Evolutionary conservation across 2,888 invertebrate genomes (phyloP).

Genomic region (Melanargia galathea): DNA sequence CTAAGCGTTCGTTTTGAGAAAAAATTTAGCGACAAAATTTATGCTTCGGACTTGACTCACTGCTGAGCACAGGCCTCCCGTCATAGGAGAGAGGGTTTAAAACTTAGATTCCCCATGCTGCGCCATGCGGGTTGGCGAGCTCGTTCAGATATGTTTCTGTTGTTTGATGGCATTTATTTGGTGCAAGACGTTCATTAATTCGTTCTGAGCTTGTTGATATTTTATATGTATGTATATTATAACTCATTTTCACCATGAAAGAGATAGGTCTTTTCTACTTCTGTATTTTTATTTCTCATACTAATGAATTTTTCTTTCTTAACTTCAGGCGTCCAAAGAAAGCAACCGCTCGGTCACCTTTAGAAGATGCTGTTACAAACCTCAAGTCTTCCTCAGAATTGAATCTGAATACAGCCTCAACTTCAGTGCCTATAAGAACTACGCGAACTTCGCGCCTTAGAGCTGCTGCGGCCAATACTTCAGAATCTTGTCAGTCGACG

Average conservation of each 20-base stretch:
- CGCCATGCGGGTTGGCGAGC: too few relatives aligned
- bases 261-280: background rate
- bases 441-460: conserved; percentile 88
- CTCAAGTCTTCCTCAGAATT: conserved; percentile 77
- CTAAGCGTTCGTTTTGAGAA: background rate
- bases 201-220: background rate
- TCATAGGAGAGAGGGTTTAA: too few relatives aligned
- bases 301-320: background rate
- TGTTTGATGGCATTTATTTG: background rate
- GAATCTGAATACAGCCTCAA: conserved; percentile 69
- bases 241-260: background rate
- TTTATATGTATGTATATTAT: background rate
- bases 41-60: too few relatives aligned
- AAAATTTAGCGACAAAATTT: too few relatives aligned
- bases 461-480: conserved; percentile 81
- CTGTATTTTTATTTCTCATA: background rate
- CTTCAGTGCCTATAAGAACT: conserved; percentile 84
- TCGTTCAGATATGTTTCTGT: too few relatives aligned
- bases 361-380: conserved; percentile 62
- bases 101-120: too few relatives aligned
- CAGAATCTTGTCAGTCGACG: conserved; percentile 59
- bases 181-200: background rate
- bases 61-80: too few relatives aligned
- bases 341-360: conserved; percentile 57
- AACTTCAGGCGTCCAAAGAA: conserved; percentile 70